phyloP scores from a whole-genome alignment of 1,140 invertebrate genomes.

The Gryllus bimaculatus region DNA sequence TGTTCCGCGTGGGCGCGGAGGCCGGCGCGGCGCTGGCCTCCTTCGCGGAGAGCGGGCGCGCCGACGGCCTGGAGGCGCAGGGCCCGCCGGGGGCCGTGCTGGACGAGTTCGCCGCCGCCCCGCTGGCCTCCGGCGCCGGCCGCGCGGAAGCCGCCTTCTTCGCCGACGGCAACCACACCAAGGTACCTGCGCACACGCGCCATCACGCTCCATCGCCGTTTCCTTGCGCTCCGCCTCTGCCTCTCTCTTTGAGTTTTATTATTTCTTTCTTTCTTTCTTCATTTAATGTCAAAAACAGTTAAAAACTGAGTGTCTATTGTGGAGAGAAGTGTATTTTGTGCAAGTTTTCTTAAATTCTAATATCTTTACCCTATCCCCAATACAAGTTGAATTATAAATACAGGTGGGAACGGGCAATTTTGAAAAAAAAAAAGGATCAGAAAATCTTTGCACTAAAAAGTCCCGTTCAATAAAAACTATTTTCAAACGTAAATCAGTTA shows the following conservation, averaged over 20 bases:
- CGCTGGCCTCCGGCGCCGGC: conserved; percentile 64
- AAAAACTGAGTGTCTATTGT: not conserved
- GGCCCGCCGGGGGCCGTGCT: conserved; percentile 50
- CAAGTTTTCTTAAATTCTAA: too few species aligned
- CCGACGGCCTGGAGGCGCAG: conserved; percentile 55
- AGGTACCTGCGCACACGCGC: conserved; percentile 37
- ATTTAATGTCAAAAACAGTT: not conserved
- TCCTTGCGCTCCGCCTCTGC: not conserved
- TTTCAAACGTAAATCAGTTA: too few species aligned
- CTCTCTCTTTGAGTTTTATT: not conserved
- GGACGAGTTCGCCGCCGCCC: conserved; percentile 72
- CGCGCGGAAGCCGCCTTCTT: conserved; percentile 72
- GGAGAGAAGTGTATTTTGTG: not conserved
- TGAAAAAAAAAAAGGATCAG: too few species aligned
- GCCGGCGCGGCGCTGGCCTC: conserved; percentile 63
- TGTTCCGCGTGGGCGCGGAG: conserved; percentile 67
- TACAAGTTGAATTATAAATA: too few species aligned
- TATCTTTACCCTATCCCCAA: too few species aligned
- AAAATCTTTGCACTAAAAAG: too few species aligned
- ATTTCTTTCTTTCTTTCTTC: not conserved
- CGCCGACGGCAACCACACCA: conserved; percentile 82
- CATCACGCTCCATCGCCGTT: not conserved
- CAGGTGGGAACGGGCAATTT: too few species aligned
- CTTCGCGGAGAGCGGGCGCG: conserved; percentile 72
- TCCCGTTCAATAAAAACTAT: too few species aligned